These are phyloP conservation scores for Apis laboriosa DNA, from an alignment of 1,140 invertebrate genomes.

Conservation along the genomic window DNA sequence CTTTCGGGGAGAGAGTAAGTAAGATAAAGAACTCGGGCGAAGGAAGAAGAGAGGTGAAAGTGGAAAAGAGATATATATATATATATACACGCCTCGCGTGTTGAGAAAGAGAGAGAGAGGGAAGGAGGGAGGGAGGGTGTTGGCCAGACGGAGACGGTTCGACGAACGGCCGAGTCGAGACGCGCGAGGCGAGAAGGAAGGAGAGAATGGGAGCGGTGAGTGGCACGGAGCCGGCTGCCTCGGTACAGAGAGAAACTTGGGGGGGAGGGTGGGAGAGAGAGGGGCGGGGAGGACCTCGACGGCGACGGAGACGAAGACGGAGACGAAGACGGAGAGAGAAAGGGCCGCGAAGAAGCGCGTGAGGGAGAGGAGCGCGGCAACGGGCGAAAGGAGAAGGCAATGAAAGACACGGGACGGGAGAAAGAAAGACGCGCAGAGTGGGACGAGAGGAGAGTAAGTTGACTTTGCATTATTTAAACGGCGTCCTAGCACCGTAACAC, in stretches of 20 bases:
- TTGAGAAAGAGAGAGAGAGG: not conserved
- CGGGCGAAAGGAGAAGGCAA: slow-evolving; percentile 38
- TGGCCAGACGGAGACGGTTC: slow-evolving; percentile 4
- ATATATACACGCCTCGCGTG: not conserved
- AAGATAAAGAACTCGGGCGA: not conserved
- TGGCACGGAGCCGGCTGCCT: not conserved
- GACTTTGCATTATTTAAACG: slow-evolving; percentile 81
- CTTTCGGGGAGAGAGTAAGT: slow-evolving; percentile 32
- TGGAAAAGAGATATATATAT: not conserved
- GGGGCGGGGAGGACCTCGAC: slow-evolving; percentile 21
- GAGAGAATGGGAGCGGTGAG: slow-evolving; percentile 13
- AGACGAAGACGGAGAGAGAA: not conserved
- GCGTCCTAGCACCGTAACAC: slow-evolving; percentile 79
- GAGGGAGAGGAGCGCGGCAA: slow-evolving; percentile 15
- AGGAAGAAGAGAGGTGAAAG: not conserved
- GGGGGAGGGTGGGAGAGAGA: too few species aligned
- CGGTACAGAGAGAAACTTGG: too few species aligned
- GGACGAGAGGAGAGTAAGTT: slow-evolving; percentile 75
- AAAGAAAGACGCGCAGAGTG: slow-evolving; percentile 32
- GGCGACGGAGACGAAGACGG: slow-evolving; percentile 1
- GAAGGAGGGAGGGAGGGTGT: not conserved
- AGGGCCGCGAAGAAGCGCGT: not conserved
- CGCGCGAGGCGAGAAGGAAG: slow-evolving; percentile 26
- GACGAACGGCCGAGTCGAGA: slow-evolving; percentile 14
- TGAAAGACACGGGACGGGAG: slow-evolving; percentile 48